These are phyloP conservation scores for Netelia inedita DNA, from an alignment of 2,888 invertebrate species.

Conservation along the genomic window DNA sequence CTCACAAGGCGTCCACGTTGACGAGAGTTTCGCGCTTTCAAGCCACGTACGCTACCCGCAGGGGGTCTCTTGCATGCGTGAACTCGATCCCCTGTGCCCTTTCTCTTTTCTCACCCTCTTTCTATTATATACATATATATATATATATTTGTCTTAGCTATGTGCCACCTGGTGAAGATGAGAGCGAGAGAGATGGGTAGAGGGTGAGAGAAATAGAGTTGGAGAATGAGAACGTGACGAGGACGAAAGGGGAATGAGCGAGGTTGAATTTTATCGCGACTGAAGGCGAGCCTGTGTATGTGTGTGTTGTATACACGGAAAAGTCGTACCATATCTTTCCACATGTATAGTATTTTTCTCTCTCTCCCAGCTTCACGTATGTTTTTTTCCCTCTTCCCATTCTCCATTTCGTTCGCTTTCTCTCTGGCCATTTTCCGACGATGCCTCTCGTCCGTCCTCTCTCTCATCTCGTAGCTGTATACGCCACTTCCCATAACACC, in stretches of 20 bases:
- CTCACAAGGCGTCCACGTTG: background rate
- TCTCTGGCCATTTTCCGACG: slow-evolving; percentile 47
- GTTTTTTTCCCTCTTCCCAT: slow-evolving; percentile 35
- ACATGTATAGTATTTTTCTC: slow-evolving; percentile 51
- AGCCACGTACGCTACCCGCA: slow-evolving; percentile 76
- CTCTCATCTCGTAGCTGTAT: slow-evolving; percentile 7
- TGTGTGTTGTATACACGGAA: slow-evolving; percentile 11
- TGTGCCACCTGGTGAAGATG: slow-evolving; percentile 30
- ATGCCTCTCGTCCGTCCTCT: slow-evolving; percentile 27
- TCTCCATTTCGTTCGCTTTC: slow-evolving; percentile 44
- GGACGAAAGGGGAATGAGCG: slow-evolving; percentile 36
- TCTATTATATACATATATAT: slow-evolving; percentile 30
- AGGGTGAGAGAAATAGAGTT: slow-evolving; percentile 32
- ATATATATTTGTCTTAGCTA: slow-evolving; percentile 19
- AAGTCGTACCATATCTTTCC: slow-evolving; percentile 50
- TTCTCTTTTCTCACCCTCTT: slow-evolving; percentile 60
- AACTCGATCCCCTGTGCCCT: slow-evolving; percentile 70
- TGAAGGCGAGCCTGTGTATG: slow-evolving; percentile 6
- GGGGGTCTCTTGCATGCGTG: slow-evolving; percentile 77
- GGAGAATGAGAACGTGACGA: slow-evolving; percentile 54
- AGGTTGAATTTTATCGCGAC: slow-evolving; percentile 56
- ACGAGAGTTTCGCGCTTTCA: slow-evolving; percentile 76
- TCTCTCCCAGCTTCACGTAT: slow-evolving; percentile 25
- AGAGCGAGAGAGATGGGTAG: slow-evolving; percentile 38
- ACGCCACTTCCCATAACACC: slow-evolving; percentile 49